Base-by-base conservation (phyloP, 2,888 invertebrate species). In the Pterostichus madidus region DNA sequence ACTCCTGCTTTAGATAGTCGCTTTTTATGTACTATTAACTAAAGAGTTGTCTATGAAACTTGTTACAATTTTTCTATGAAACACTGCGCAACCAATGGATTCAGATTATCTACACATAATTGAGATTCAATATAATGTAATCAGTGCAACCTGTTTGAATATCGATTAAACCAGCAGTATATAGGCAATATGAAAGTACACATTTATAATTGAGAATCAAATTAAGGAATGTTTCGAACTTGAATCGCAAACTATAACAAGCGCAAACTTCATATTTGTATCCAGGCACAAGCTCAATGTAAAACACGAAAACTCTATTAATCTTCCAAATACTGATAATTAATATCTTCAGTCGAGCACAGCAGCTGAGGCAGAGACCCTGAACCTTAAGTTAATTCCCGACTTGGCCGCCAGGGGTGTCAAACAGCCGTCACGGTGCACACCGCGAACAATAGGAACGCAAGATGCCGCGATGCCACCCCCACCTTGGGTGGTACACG, bases 311-410 rank as follows among this genome's bases (percentile, higher is more conserved):
- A 59, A 61, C 17, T 39, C 59, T 78, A 78, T 78, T 78, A 78
- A 78, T 78, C 59, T 59, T 59, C 10, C 24, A n/a, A 59, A 78
- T 78, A 61, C 15, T 78, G 78, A 78, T 78, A 78, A 78, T 78
- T 78, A 78, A 78, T 78, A 78, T 78, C 59, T 78, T 56, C 56
- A 13, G 52, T 68, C 39, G 5, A 15, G 39, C 39, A 39, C 39
- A 39, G 17, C 78, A 78, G 39, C 78, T 78, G 78, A 61, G 56
- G 3, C 64, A 6, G 10, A 8, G 11, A 31, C 13, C 49, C 56
- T 8, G 17, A 78, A 44, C 44, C 61, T 56, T 7, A 44, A 61
- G 77, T 77, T 77, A 76, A 76, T 76, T 76, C 77, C 39, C 44
- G 78, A 15, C 44, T 49, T 49, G 49, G 49, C 49, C 49, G 35